Evolutionary conservation across 2,797 vertebrate genomes (phyloP).

Genomic region (Artibeus jamaicensis): DNA sequence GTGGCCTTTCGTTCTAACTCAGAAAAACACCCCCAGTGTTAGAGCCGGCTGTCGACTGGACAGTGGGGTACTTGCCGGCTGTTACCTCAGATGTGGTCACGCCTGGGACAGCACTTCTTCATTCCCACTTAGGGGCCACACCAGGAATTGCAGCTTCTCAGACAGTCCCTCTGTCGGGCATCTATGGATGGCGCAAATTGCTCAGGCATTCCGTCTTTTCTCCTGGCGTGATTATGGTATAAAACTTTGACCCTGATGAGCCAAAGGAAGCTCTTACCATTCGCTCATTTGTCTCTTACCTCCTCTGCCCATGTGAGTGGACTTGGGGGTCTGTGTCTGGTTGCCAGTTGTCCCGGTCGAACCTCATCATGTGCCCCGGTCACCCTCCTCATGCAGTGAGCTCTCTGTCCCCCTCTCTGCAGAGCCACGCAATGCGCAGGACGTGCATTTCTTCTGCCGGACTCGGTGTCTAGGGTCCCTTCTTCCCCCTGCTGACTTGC

Average conservation of each 20-base stretch:
- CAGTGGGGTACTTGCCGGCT: background rate
- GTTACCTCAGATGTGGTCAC: background rate
- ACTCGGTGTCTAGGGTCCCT: background rate
- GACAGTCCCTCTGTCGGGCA: accelerated
- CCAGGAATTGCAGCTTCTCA: background rate
- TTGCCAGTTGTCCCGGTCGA: background rate
- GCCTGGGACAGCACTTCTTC: background rate
- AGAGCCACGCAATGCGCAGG: accelerated
- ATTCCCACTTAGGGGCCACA: background rate
- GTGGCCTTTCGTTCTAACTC: background rate
- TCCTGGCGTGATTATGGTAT: background rate
- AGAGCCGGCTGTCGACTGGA: background rate
- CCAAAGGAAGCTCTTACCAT: background rate
- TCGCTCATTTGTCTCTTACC: background rate
- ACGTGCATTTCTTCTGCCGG: background rate
- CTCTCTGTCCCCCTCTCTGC: background rate
- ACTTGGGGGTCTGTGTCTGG: background rate
- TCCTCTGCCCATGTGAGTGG: background rate
- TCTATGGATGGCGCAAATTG: background rate
- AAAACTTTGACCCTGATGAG: background rate
- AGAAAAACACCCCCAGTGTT: background rate
- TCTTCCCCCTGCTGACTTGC: background rate
- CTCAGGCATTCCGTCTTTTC: background rate
- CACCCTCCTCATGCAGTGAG: background rate
- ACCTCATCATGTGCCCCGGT: background rate